Evolutionary conservation across 2,888 invertebrate genomes (phyloP).

Genomic region (Andrena haemorrhoa): DNA sequence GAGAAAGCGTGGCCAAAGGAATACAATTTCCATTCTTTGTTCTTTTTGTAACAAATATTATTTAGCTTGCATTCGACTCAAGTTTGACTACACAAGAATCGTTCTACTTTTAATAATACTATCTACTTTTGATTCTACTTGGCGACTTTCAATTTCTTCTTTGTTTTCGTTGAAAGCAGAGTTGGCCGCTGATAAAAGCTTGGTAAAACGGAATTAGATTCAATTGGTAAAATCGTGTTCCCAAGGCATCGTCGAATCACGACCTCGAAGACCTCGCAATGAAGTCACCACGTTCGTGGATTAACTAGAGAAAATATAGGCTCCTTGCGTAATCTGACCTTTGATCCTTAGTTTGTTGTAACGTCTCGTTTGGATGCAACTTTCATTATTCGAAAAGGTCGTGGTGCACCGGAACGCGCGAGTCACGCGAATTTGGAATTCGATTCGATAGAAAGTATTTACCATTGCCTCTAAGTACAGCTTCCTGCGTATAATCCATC

Average conservation of each 20-base stretch:
- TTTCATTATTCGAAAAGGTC: slow-evolving; percentile 41
- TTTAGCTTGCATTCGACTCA: neutral
- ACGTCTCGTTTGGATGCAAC: slow-evolving; percentile 22
- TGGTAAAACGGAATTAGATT: neutral
- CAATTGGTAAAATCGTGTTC: neutral
- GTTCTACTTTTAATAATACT: too few relatives aligned
- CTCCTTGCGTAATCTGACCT: slow-evolving; percentile 47
- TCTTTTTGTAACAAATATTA: neutral
- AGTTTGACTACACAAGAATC: neutral
- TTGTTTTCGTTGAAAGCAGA: neutral
- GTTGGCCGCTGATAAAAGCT: neutral
- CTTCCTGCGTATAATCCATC: too few relatives aligned
- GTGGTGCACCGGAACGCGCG: slow-evolving; percentile 8
- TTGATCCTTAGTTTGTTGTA: slow-evolving; percentile 38
- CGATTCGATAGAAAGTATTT: neutral
- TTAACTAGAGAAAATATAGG: slow-evolving; percentile 33
- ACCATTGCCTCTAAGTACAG: neutral
- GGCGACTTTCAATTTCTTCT: neutral
- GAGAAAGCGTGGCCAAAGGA: slow-evolving; percentile 13
- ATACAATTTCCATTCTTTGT: neutral
- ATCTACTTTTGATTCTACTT: too few relatives aligned
- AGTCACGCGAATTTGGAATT: neutral
- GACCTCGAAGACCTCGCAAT: slow-evolving; percentile 33
- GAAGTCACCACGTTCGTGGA: slow-evolving; percentile 21
- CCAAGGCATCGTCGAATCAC: neutral